Conservation (phyloP, 2,113 vertebrate genomes). For the Hemicordylus capensis region DNA sequence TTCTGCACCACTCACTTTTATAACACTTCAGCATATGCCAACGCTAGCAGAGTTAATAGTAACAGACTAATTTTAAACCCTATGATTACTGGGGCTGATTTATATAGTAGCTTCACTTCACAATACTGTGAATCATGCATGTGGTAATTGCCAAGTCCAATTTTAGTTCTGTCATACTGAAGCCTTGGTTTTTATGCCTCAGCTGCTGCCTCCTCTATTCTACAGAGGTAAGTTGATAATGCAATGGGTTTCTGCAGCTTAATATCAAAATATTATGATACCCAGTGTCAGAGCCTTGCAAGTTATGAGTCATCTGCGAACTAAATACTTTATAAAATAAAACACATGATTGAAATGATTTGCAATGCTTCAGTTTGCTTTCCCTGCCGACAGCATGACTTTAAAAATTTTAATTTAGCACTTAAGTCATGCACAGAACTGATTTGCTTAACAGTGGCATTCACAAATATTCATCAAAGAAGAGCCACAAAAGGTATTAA, state of each 20-base stretch:
- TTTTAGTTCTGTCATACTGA: slow-evolving; percentile 82
- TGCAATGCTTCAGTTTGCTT: slow-evolving; percentile 29
- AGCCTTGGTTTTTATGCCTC: slow-evolving; percentile 76
- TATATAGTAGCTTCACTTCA: slow-evolving; percentile 79
- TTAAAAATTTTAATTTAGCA: not conserved
- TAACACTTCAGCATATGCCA: slow-evolving; percentile 60
- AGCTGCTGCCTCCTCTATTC: slow-evolving; percentile 72
- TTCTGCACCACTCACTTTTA: slow-evolving; percentile 58
- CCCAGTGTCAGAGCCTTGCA: slow-evolving; percentile 71
- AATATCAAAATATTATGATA: slow-evolving; percentile 84
- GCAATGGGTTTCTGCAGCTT: slow-evolving; percentile 70
- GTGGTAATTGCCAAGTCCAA: slow-evolving; percentile 80
- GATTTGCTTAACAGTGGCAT: slow-evolving; percentile 3
- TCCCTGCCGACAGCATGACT: slow-evolving; percentile 15
- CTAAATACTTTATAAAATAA: slow-evolving; percentile 59
- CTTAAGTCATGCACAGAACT: slow-evolving; percentile 36
- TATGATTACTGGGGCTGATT: slow-evolving; percentile 82
- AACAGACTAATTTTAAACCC: slow-evolving; percentile 83
- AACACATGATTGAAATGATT: slow-evolving; percentile 55
- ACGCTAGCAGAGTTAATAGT: slow-evolving; percentile 75
- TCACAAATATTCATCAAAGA: not conserved
- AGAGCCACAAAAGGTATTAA: not conserved
- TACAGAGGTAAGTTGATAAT: slow-evolving; percentile 77
- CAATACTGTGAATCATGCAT: slow-evolving; percentile 70
- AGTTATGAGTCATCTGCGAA: slow-evolving; percentile 69